Evolutionary conservation across 2,797 vertebrate species (phyloP).

Genomic region (Lophius americanus): DNA sequence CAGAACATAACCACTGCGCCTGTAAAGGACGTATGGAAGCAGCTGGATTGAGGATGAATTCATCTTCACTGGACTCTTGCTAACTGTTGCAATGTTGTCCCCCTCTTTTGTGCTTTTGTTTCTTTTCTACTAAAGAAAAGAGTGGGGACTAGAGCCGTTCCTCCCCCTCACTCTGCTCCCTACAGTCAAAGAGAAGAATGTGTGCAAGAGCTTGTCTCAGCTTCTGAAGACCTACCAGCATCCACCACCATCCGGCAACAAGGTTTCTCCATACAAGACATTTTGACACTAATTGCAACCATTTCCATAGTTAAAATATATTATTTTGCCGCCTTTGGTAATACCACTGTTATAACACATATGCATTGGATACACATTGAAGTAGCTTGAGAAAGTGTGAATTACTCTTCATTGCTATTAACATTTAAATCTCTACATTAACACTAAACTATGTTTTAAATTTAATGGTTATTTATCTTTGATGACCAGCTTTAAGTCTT

Average conservation of each 20-base stretch:
- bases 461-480: slow-evolving; percentile 26
- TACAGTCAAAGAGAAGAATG: slow-evolving; percentile 95
- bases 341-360: background rate
- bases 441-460: slow-evolving; percentile 6
- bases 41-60: slow-evolving; percentile 18
- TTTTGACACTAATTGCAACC: background rate
- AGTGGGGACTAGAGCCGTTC: slow-evolving; percentile 98
- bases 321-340: background rate
- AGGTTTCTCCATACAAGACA: slow-evolving; percentile 80
- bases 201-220: slow-evolving; percentile 95
- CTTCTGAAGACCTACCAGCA: slow-evolving; percentile 96
- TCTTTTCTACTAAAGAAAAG: slow-evolving; percentile 85
- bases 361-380: background rate
- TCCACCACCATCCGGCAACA: slow-evolving; percentile 90
- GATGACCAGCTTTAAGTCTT: slow-evolving; percentile 35
- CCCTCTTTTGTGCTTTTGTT: slow-evolving; percentile 29
- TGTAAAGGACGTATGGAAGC: slow-evolving; percentile 41
- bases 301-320: slow-evolving; percentile 6
- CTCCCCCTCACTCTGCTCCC: slow-evolving; percentile 95
- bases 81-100: slow-evolving; percentile 19
- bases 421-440: slow-evolving; percentile 15
- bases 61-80: slow-evolving; percentile 28
- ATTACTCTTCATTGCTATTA: slow-evolving; percentile 22
- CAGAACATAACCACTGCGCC: slow-evolving; percentile 48
- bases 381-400: background rate